These are phyloP conservation scores for Elysia crispata DNA, from an alignment of 2,888 invertebrate genomes.

Conservation along the genomic window DNA sequence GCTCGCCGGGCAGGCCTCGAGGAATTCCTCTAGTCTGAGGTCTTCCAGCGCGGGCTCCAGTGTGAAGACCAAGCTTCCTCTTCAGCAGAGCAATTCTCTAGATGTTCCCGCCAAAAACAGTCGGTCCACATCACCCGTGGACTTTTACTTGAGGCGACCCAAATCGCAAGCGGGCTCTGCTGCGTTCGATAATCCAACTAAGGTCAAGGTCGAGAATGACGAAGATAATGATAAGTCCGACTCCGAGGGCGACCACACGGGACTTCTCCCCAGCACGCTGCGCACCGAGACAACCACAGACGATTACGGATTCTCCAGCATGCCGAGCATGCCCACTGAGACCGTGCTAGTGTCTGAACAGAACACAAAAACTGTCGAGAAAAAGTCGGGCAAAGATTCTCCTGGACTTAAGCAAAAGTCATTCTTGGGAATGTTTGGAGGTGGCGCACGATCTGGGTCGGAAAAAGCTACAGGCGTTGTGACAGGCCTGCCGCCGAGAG, in stretches of 20 bases:
- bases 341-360: constrained; percentile 24
- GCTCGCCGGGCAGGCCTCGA: no score
- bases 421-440: no score
- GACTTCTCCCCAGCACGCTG: background rate
- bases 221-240: constrained; percentile 34
- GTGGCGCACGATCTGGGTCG: background rate
- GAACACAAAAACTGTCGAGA: background rate
- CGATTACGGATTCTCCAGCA: constrained; percentile 35
- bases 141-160: background rate
- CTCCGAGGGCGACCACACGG: background rate
- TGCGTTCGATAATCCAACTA: background rate
- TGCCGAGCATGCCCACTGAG: constrained; percentile 17
- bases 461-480: background rate
- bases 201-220: background rate
- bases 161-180: background rate
- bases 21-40: no score
- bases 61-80: no score
- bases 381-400: background rate
- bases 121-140: background rate
- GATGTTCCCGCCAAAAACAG: background rate
- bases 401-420: background rate
- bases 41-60: no score
- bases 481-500: background rate
- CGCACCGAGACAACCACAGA: constrained; percentile 35
- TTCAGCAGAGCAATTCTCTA: no score